A percentile compares a stretch with the other conserved stretches of the same genome.
Evolutionary conservation across 2,797 vertebrate species (phyloP).

Genomic region (Manis crassicaudata): DNA sequence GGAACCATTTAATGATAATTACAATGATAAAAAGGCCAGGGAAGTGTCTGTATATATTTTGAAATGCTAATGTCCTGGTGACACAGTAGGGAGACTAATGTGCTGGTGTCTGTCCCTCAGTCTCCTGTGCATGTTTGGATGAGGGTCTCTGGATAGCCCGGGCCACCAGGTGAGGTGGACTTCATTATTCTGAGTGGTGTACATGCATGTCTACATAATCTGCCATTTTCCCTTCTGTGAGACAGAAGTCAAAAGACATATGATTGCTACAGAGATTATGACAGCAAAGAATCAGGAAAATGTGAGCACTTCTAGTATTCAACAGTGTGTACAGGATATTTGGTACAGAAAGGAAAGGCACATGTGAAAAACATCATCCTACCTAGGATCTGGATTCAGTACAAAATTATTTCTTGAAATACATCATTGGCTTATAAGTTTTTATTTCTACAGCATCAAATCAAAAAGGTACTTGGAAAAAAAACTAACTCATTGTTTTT

Average conservation of each 20-base stretch:
- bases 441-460: neutral
- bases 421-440: rapidly evolving
- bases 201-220: rapidly evolving
- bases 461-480: neutral
- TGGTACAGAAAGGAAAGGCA: rapidly evolving
- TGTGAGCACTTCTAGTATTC: rapidly evolving
- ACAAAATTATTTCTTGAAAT: rapidly evolving
- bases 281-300: rapidly evolving
- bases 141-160: rapidly evolving
- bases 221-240: rapidly evolving
- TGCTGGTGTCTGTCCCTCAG: rapidly evolving
- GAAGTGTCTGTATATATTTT: neutral
- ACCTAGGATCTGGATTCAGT: rapidly evolving
- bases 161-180: rapidly evolving
- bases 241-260: neutral
- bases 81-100: rapidly evolving
- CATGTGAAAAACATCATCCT: rapidly evolving
- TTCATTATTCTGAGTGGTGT: rapidly evolving
- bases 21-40: neutral
- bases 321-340: rapidly evolving
- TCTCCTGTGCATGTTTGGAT: rapidly evolving
- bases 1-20: rapidly evolving
- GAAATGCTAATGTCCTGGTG: rapidly evolving
- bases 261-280: rapidly evolving
- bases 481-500: rapidly evolving